Evolutionary conservation across 1,140 invertebrate species (phyloP).

Genomic region (Penaeus japonicus): DNA sequence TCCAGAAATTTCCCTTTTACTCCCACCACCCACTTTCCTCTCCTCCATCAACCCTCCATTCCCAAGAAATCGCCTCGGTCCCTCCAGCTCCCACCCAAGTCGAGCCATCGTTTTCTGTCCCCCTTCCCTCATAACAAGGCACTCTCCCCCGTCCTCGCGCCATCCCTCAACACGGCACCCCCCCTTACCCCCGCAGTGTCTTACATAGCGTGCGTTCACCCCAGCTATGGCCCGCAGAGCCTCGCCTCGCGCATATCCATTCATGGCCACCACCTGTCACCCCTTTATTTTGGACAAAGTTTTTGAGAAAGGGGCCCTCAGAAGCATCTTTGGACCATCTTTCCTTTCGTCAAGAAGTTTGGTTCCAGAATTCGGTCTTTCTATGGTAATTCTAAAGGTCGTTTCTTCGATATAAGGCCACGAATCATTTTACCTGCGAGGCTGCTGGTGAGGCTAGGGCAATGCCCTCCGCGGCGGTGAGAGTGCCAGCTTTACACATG

Average conservation of each 20-base stretch:
- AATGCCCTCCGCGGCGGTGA: conserved; percentile 21
- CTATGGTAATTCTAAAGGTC: background rate
- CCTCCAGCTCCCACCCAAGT: background rate
- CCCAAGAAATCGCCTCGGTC: background rate
- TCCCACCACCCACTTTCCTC: too few species aligned
- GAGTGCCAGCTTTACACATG: conserved; percentile 21
- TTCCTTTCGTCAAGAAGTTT: too few species aligned
- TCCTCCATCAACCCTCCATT: too few species aligned
- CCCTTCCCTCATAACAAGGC: background rate
- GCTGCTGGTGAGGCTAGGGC: conserved; percentile 29
- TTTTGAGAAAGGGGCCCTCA: too few species aligned
- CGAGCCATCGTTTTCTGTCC: background rate
- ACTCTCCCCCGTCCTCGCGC: background rate
- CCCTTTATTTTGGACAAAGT: too few species aligned
- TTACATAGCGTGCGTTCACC: conserved; percentile 44
- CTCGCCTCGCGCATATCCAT: conserved; percentile 27
- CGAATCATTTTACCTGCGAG: conserved; percentile 4
- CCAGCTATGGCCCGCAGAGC: background rate
- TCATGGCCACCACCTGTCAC: background rate
- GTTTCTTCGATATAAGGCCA: background rate
- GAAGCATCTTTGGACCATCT: too few species aligned
- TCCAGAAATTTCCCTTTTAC: too few species aligned
- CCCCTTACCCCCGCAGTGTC: background rate
- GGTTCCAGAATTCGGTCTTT: too few species aligned
- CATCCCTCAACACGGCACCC: background rate